Evolutionary conservation across 2,888 invertebrate genomes (phyloP), one percentile per base, ranked within the genome.

Genomic region (Mystacides longicornis): DNA sequence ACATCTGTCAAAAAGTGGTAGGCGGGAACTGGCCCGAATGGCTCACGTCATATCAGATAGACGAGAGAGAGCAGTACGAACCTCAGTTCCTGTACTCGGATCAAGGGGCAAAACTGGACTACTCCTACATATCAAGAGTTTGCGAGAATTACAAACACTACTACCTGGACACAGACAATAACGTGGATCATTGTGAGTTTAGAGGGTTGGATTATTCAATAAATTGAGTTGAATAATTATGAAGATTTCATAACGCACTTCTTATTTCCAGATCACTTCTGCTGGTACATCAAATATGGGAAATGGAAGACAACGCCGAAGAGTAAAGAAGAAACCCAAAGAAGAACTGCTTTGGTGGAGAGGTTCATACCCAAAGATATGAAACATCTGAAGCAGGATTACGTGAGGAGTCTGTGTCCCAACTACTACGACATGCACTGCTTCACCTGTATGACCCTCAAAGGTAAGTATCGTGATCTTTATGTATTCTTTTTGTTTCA

Each of bases 231-330:
- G n/a, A n/a, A n/a, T n/a, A n/a, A n/a, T n/a, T n/a, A n/a, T n/a
- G n/a, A n/a, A n/a, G n/a, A n/a, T n/a, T n/a, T n/a, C n/a, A n/a
- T n/a, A n/a, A n/a, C n/a, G n/a, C n/a, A n/a, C n/a, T n/a, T n/a
- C 11, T 27, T 11, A 9, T 19, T 46, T 46, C 3, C 21, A 46
- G 46, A 46, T 19, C 3, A 46, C 21, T 19, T 46, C 19, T 46
- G 46, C 19, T 46, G 46, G 46, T 46, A 46, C 16, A 19, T 46
- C 4, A 46, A 46, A 14, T 16, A 46, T 46, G 46, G 46, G 3
- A 19, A 11, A 4, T 46, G 46, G 46, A 46, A 19, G 19, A 46
- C 20, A 46, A 4, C 16, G 18, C 21, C 46, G 3, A 46, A 46
- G 11, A 46, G 20, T 7, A 18, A 3, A 3, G 20, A 46, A 18